Evolutionary conservation across 2,113 vertebrate species (phyloP).

Genomic region (Macaca nemestrina): DNA sequence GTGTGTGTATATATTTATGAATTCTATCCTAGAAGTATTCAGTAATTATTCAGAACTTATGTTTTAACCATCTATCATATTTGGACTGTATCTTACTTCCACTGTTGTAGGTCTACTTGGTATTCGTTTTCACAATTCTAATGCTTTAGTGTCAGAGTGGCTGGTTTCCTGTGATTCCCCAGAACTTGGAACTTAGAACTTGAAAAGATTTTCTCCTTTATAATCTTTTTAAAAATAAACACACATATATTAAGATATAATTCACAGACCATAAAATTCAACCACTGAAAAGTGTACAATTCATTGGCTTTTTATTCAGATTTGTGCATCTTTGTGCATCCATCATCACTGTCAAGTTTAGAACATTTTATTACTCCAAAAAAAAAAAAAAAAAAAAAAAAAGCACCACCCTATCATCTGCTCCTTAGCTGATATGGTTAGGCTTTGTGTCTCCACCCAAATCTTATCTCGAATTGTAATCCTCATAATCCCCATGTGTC

Average conservation of each 20-base stretch:
- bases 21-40: background rate
- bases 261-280: background rate
- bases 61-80: background rate
- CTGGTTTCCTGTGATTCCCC: accelerated
- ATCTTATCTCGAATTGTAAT: too few relatives aligned
- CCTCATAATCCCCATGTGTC: too few relatives aligned
- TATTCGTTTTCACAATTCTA: background rate
- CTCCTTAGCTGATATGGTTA: too few relatives aligned
- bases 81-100: background rate
- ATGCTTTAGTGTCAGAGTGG: background rate
- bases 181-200: background rate
- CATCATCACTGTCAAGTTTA: background rate
- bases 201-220: background rate
- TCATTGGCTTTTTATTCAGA: background rate
- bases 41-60: background rate
- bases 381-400: too few relatives aligned
- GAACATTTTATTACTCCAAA: background rate
- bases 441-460: too few relatives aligned
- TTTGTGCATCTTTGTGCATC: background rate
- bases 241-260: background rate
- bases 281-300: background rate
- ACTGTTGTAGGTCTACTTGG: background rate
- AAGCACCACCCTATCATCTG: too few relatives aligned
- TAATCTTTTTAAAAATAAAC: background rate
- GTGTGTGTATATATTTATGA: accelerated